These are phyloP conservation scores for Elanoides forficatus DNA, from an alignment of 2,113 vertebrate genomes.

Conservation along the genomic window DNA sequence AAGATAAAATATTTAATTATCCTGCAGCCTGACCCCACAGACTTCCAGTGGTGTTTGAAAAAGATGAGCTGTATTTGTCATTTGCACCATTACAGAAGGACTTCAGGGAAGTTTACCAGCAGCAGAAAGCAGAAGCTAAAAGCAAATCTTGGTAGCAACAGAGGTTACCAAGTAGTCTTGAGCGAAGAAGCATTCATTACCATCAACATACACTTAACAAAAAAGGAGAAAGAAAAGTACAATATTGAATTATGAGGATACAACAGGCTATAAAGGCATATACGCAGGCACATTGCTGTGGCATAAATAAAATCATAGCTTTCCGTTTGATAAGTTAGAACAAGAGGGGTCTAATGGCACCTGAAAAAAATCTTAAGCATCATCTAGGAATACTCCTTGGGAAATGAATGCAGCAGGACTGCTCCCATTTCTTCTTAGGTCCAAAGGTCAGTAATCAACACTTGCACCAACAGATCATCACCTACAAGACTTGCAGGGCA, in stretches of 20 bases:
- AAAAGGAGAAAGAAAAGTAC: not conserved
- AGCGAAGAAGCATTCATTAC: not conserved
- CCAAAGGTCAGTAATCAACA: not conserved
- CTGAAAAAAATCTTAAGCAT: not conserved
- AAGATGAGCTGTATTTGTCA: conserved; percentile 38
- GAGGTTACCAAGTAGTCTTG: not conserved
- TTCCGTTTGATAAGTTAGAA: not conserved
- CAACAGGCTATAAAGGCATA: not conserved
- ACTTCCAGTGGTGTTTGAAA: conserved; percentile 26
- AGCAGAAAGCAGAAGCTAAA: conserved; percentile 34
- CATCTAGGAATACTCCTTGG: not conserved
- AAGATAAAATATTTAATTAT: conserved; percentile 68
- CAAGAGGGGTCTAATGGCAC: not conserved
- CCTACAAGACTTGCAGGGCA: not conserved
- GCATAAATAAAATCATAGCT: not conserved
- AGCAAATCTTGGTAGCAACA: not conserved
- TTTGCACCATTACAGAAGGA: not conserved
- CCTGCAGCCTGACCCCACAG: conserved; percentile 49
- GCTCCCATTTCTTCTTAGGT: not conserved
- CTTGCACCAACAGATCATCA: not conserved
- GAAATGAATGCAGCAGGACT: not conserved
- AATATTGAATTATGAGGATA: not conserved
- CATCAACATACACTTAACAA: not conserved
- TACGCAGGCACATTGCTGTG: not conserved
- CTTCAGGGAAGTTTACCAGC: not conserved